A percentile compares a stretch with the other conserved stretches of the same genome.
These are phyloP conservation scores for Poeciliopsis gracilis DNA, from an alignment of 2,797 vertebrate species.

Conservation along the genomic window DNA sequence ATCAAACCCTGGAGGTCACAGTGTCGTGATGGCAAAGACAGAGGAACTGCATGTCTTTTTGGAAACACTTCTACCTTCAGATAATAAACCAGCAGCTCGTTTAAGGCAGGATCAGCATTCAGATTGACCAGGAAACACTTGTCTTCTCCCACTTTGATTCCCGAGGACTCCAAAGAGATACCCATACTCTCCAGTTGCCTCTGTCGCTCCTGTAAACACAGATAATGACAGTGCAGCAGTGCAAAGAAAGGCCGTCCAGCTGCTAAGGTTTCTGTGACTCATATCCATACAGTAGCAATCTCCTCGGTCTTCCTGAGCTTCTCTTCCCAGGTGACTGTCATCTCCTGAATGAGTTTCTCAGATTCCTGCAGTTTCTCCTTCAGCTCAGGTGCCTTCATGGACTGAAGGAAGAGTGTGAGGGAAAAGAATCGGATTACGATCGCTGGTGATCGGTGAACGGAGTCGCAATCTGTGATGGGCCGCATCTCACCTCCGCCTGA, in stretches of 20 bases:
- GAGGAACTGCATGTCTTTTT: neutral
- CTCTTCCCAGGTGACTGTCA: slow-evolving; percentile 98
- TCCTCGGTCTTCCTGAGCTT: slow-evolving; percentile 97
- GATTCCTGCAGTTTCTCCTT: slow-evolving; percentile 98
- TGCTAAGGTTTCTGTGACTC: slow-evolving; percentile 8
- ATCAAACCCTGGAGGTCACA: neutral
- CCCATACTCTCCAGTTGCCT: slow-evolving; percentile 98
- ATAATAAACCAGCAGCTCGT: slow-evolving; percentile 97
- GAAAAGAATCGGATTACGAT: neutral
- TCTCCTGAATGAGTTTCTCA: slow-evolving; percentile 95
- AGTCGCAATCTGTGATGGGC: neutral
- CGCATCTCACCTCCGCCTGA: slow-evolving; percentile 89
- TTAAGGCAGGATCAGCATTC: slow-evolving; percentile 96
- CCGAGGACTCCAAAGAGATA: slow-evolving; percentile 95
- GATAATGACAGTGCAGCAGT: slow-evolving; percentile 24
- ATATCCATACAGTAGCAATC: slow-evolving; percentile 90
- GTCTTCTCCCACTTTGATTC: slow-evolving; percentile 98
- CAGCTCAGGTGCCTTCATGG: slow-evolving; percentile 96
- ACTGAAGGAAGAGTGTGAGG: slow-evolving; percentile 71
- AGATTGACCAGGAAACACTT: slow-evolving; percentile 98
- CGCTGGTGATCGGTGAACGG: neutral
- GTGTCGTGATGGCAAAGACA: neutral
- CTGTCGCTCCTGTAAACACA: slow-evolving; percentile 89
- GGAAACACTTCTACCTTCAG: slow-evolving; percentile 82
- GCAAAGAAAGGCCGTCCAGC: neutral